Evolutionary conservation across 2,888 invertebrate species (phyloP).

Genomic region (Lepidochrysops patricia): DNA sequence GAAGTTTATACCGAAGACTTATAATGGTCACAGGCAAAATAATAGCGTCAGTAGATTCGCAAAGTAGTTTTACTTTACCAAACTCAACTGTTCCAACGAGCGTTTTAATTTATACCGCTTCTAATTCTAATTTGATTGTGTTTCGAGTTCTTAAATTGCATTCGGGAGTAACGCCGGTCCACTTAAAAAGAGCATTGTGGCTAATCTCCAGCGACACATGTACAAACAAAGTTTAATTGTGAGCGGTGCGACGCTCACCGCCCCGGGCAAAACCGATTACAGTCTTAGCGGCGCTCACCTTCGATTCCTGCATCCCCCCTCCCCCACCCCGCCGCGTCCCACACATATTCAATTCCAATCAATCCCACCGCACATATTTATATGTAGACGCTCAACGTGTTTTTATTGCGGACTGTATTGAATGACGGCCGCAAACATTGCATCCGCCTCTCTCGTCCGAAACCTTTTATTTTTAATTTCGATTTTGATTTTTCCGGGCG

Average conservation of each 20-base stretch:
- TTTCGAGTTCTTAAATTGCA: slow-evolving; percentile 65
- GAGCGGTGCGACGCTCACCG: slow-evolving; percentile 40
- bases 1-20: too few relatives aligned
- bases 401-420: slow-evolving; percentile 72
- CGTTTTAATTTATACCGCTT: background rate
- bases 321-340: slow-evolving; percentile 31
- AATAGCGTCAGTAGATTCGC: background rate
- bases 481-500: slow-evolving; percentile 72
- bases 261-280: slow-evolving; percentile 72
- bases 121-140: slow-evolving; percentile 45
- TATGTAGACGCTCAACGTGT: slow-evolving; percentile 62
- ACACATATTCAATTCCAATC: slow-evolving; percentile 73
- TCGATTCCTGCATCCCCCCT: slow-evolving; percentile 49
- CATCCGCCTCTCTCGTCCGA: slow-evolving; percentile 63
- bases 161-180: slow-evolving; percentile 56
- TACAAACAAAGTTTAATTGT: slow-evolving; percentile 75
- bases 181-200: slow-evolving; percentile 72
- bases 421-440: slow-evolving; percentile 72
- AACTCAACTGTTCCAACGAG: background rate
- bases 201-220: slow-evolving; percentile 73
- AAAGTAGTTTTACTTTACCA: background rate
- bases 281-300: slow-evolving; percentile 72
- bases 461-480: slow-evolving; percentile 72
- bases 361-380: slow-evolving; percentile 69
- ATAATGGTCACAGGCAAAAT: too few relatives aligned